phyloP scores from a whole-genome alignment of 1,140 invertebrate genomes.

The Geopemphigus sp. region DNA sequence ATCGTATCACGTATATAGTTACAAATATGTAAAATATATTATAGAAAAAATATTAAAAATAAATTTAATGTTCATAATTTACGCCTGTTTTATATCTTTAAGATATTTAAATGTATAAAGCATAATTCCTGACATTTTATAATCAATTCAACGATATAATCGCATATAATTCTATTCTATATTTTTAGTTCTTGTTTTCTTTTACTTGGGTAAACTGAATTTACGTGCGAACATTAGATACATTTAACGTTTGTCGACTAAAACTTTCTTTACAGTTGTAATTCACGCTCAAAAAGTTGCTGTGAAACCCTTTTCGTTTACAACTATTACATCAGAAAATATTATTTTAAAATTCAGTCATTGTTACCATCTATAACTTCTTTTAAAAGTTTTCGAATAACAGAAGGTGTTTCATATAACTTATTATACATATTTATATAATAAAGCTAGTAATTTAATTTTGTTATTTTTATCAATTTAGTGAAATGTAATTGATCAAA shows the following conservation, averaged over 20 bases:
- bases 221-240: neutral
- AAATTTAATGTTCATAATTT: neutral
- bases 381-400: conserved; percentile 21
- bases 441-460: no score
- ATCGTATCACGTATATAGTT: no score
- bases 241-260: conserved; percentile 4
- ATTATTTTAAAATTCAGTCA: conserved; percentile 21
- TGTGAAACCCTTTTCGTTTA: conserved; percentile 19
- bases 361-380: neutral
- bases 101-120: neutral
- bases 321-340: conserved; percentile 9
- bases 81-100: neutral
- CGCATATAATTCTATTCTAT: no score
- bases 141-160: no score
- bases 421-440: neutral
- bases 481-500: neutral
- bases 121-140: neutral
- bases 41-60: neutral
- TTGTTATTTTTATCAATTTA: no score
- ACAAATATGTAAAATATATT: no score
- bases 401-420: neutral
- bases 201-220: conserved; percentile 1
- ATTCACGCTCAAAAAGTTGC: conserved; percentile 35
- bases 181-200: no score
- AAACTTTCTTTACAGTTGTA: conserved; percentile 9